Evolutionary conservation across 2,113 vertebrate genomes (phyloP).

Genomic region (Elgaria multicarinata): DNA sequence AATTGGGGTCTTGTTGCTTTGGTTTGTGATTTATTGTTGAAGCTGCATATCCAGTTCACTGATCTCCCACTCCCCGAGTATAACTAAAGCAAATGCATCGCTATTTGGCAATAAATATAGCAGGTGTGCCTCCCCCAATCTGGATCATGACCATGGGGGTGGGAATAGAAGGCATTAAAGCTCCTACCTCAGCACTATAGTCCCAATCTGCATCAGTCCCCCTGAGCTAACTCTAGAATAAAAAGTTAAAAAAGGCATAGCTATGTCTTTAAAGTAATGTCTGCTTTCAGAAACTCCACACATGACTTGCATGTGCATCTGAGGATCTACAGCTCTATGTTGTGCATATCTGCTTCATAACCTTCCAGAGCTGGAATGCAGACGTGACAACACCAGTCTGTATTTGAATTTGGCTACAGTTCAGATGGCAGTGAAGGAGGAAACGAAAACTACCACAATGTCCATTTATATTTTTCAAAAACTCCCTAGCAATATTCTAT

Average conservation of each 20-base stretch:
- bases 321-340: constrained; percentile 12
- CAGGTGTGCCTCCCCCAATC: no score
- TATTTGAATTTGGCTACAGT: constrained; percentile 56
- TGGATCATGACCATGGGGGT: no score
- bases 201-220: no score
- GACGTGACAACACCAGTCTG: constrained; percentile 55
- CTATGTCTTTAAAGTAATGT: no score
- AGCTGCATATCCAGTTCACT: not conserved
- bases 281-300: not conserved
- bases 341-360: not conserved
- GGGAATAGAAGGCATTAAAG: no score
- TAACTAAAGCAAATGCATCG: not conserved
- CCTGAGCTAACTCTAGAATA: no score
- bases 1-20: not conserved
- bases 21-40: not conserved
- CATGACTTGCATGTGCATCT: constrained; percentile 25
- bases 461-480: constrained; percentile 59
- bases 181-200: no score
- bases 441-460: constrained; percentile 52
- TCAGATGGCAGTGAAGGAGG: constrained; percentile 56
- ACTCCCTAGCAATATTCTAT: constrained; percentile 52
- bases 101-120: no score
- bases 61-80: fast-evolving
- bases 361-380: constrained; percentile 49
- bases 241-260: no score